A percentile compares a stretch with the other conserved stretches of the same genome.
phyloP scores from a whole-genome alignment of 2,888 invertebrate species.

The Antheraea assamensis region DNA sequence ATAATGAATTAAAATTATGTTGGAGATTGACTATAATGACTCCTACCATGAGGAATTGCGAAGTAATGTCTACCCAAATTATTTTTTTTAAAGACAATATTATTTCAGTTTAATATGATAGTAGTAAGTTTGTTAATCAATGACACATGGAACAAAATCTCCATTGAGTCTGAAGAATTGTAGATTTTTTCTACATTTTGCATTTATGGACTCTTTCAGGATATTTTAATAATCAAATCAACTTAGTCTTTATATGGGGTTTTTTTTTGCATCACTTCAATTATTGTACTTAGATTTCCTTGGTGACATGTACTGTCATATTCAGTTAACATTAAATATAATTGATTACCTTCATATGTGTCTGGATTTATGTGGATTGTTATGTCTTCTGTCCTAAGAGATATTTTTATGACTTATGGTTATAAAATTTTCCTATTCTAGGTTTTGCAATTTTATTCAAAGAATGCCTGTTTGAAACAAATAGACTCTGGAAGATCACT shows the following conservation, averaged over 20 bases:
- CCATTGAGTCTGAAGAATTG: neutral
- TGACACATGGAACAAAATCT: neutral
- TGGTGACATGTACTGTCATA: neutral
- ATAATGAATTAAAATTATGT: no score
- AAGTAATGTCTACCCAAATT: no score
- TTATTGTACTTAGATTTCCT: no score
- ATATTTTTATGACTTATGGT: neutral
- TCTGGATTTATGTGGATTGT: neutral
- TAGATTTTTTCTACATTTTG: neutral
- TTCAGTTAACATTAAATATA: neutral
- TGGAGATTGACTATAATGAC: no score
- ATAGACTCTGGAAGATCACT: slow-evolving; percentile 76
- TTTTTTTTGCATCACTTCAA: no score
- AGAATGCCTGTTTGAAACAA: slow-evolving; percentile 70
- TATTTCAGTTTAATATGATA: neutral
- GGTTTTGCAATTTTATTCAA: slow-evolving; percentile 78
- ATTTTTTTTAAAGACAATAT: no score
- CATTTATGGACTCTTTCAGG: neutral
- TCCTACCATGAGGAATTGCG: no score
- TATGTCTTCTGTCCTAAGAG: neutral
- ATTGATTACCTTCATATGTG: neutral
- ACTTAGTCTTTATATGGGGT: neutral
- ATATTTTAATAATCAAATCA: neutral
- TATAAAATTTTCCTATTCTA: slow-evolving; percentile 49
- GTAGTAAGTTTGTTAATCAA: neutral